phyloP scores from a whole-genome alignment of 2,113 vertebrate species.

The Salvator merianae region DNA sequence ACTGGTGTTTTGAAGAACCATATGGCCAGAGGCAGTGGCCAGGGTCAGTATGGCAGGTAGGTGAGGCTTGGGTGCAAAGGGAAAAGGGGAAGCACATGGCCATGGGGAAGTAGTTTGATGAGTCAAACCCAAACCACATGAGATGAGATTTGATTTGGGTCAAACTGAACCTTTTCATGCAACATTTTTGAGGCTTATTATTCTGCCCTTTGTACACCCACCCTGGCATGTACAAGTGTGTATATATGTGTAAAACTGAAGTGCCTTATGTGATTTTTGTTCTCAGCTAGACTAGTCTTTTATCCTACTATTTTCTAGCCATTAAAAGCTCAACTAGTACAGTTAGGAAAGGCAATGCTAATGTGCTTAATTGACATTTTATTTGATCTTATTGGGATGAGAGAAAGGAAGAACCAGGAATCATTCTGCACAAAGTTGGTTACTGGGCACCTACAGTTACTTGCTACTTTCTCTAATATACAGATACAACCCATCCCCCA shows the following conservation, averaged over 20 bases:
- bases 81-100: too few species aligned
- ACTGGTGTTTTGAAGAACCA: too few species aligned
- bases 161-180: too few species aligned
- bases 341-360: slow-evolving; percentile 66
- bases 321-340: slow-evolving; percentile 63
- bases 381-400: slow-evolving; percentile 56
- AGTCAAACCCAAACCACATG: too few species aligned
- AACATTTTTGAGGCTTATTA: too few species aligned
- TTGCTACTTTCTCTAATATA: slow-evolving; percentile 61
- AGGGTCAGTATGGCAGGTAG: too few species aligned
- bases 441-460: neutral
- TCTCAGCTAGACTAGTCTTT: slow-evolving; percentile 54
- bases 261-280: slow-evolving; percentile 37
- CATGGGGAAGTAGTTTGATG: too few species aligned
- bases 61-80: too few species aligned
- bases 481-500: neutral
- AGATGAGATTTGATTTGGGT: too few species aligned
- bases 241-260: too few species aligned
- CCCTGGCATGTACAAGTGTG: neutral
- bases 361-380: slow-evolving; percentile 48
- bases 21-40: too few species aligned
- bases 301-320: slow-evolving; percentile 63
- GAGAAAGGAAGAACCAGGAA: slow-evolving; percentile 46
- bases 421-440: slow-evolving; percentile 7
- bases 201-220: neutral